These are phyloP conservation scores for Henricia sp. DNA, from an alignment of 53 echinoderm and acorn worm genomes.

Conservation along the genomic window DNA sequence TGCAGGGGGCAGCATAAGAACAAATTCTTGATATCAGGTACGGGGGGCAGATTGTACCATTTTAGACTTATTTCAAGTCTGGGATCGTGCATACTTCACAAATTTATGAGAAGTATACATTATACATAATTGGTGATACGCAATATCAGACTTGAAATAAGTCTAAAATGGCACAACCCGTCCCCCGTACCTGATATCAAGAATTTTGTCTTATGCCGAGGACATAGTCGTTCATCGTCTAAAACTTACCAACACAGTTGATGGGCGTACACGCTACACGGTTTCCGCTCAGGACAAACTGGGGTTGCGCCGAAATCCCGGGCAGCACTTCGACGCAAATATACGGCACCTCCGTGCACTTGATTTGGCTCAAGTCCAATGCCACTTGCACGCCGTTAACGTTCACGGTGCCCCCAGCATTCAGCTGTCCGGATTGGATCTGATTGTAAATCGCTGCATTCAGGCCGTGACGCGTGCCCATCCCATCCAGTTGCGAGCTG, in stretches of 20 bases:
- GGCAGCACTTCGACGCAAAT: constrained; percentile 61
- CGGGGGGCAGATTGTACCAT: no score
- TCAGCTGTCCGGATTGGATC: constrained; percentile 52
- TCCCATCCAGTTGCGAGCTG: constrained; percentile 55
- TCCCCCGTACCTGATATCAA: no score
- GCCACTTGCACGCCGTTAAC: constrained; percentile 31
- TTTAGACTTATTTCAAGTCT: no score
- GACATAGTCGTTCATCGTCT: no score
- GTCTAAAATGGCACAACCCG: no score
- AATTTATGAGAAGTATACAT: no score
- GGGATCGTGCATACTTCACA: no score
- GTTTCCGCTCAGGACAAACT: constrained; percentile 69
- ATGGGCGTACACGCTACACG: constrained; percentile 60
- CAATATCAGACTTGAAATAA: no score
- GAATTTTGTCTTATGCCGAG: no score
- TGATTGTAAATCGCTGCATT: constrained; percentile 36
- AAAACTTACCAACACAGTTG: constrained; percentile 73
- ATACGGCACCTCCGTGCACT: constrained; percentile 56
- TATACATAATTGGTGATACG: no score
- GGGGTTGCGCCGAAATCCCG: constrained; percentile 50
- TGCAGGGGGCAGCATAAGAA: no score
- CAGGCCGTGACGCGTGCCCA: not conserved
- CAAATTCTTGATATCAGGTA: no score
- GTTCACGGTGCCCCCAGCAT: constrained; percentile 54
- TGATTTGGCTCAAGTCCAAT: constrained; percentile 38